Evolutionary conservation across 1,140 invertebrate species (phyloP).

Genomic region (Rhopalosiphum maidis): DNA sequence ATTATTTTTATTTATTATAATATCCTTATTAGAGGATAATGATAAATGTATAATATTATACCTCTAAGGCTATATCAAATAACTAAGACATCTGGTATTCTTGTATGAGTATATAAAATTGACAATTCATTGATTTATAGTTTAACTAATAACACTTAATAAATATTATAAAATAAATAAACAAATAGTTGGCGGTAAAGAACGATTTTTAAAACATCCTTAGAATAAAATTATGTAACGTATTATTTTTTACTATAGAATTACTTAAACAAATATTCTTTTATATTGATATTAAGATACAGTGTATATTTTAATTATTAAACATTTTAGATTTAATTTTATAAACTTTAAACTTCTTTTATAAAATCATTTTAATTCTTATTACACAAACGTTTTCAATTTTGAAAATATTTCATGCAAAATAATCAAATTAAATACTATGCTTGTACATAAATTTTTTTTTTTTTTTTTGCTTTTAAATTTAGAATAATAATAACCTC

Average conservation of each 20-base stretch:
- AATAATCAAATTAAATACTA: neutral
- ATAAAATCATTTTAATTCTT: neutral
- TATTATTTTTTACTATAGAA: neutral
- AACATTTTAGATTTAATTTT: too few relatives aligned
- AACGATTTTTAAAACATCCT: neutral
- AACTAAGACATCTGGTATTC: neutral
- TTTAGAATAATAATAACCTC: neutral
- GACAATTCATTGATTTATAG: slow-evolving; percentile 23
- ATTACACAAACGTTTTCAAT: neutral
- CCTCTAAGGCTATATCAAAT: neutral
- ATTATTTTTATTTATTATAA: neutral
- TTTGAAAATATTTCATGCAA: neutral
- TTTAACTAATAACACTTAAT: neutral
- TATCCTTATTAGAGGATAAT: neutral
- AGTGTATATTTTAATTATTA: neutral
- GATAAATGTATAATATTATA: neutral
- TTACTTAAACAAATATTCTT: neutral
- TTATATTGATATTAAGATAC: neutral
- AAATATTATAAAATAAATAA: neutral
- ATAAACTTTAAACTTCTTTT: neutral
- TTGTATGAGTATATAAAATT: neutral
- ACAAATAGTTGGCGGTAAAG: neutral
- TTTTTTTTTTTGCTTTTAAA: neutral
- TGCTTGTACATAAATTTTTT: neutral
- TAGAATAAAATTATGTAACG: neutral